phyloP scores from a whole-genome alignment of 2,797 vertebrate species.

The Pangasius djambal region DNA sequence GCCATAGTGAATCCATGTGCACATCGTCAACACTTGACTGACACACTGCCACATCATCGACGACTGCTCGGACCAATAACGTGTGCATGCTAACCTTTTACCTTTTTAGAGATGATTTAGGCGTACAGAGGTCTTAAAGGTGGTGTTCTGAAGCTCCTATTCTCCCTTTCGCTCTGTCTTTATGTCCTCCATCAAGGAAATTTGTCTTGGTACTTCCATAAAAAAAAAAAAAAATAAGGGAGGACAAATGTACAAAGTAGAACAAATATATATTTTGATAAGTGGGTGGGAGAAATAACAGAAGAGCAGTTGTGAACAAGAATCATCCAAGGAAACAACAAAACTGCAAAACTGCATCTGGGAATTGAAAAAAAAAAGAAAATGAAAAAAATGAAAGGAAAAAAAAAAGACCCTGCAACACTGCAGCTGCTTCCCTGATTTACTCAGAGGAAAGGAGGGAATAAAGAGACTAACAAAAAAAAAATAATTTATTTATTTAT shows the following conservation, averaged over 20 bases:
- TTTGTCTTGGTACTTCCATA: conserved; percentile 23
- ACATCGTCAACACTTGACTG: conserved; percentile 29
- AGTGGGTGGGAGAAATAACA: conserved; percentile 21
- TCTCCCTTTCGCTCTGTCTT: conserved; percentile 27
- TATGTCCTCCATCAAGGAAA: conserved; percentile 33
- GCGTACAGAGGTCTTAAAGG: conserved; percentile 31
- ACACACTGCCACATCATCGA: conserved; percentile 36
- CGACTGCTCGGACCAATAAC: conserved; percentile 51
- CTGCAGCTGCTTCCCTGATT: background rate
- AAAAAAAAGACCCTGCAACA: background rate
- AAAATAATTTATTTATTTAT: background rate
- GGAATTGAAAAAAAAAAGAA: conserved; percentile 36
- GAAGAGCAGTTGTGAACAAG: conserved; percentile 7
- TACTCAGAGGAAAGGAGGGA: background rate
- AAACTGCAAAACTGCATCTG: conserved; percentile 14
- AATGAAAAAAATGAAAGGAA: background rate
- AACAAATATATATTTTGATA: conserved; percentile 53
- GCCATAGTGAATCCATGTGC: conserved; percentile 47
- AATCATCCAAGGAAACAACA: conserved; percentile 6
- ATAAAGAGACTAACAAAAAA: background rate
- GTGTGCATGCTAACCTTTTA: conserved; percentile 47
- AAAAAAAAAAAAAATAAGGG: conserved; percentile 28
- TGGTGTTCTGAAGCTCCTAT: conserved; percentile 35
- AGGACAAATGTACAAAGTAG: conserved; percentile 51
- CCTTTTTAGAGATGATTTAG: conserved; percentile 44